These are phyloP conservation scores for Neosalanx taihuensis DNA, from an alignment of 2,797 vertebrate genomes.

Conservation along the genomic window DNA sequence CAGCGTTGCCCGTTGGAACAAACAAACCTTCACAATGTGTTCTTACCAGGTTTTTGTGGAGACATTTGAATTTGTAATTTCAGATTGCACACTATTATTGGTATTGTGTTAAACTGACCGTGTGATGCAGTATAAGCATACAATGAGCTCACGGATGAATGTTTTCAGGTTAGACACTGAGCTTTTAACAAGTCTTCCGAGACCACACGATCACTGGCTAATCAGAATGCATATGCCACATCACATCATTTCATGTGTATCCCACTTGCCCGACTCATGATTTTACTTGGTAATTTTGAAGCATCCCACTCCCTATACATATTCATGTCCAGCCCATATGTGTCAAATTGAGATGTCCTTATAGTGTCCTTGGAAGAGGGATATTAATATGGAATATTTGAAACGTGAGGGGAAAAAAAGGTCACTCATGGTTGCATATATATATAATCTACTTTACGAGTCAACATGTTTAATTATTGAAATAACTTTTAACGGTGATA, in stretches of 20 bases:
- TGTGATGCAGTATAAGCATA: constrained; percentile 3
- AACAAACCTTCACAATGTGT: neutral
- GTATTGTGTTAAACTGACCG: constrained; percentile 8
- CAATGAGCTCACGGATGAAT: constrained; percentile 29
- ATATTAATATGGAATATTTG: constrained; percentile 72
- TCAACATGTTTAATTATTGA: neutral
- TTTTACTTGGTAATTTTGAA: constrained; percentile 72
- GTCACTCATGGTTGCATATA: neutral
- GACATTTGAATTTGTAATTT: constrained; percentile 12
- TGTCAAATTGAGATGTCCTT: constrained; percentile 72
- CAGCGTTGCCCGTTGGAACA: neutral
- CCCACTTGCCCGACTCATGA: constrained; percentile 45
- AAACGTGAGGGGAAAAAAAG: constrained; percentile 45
- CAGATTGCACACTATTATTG: constrained; percentile 2
- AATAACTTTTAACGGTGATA: neutral
- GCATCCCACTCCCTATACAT: constrained; percentile 60
- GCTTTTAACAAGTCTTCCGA: constrained; percentile 59
- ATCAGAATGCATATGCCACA: constrained; percentile 63
- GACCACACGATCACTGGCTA: constrained; percentile 54
- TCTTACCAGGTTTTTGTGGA: neutral
- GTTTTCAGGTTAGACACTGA: constrained; percentile 39
- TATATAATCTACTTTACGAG: neutral
- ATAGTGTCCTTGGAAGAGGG: constrained; percentile 68
- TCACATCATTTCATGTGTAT: constrained; percentile 60
- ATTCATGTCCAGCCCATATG: constrained; percentile 67